Conservation (phyloP, 1,140 invertebrate species). For the Sipha flava region DNA sequence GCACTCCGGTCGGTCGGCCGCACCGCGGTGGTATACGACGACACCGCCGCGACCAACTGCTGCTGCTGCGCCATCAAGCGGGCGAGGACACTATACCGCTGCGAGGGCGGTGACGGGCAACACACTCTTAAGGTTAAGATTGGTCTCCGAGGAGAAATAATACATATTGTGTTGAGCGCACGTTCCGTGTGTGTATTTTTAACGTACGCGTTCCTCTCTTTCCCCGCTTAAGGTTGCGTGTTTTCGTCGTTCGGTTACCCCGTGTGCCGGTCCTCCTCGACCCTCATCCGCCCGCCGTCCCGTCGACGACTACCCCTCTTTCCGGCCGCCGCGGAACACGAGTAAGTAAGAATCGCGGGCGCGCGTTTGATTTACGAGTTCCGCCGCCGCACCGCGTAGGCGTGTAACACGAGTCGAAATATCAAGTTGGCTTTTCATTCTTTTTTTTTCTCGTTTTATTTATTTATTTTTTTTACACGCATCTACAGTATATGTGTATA, state of each 20-base stretch:
- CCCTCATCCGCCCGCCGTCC: no score
- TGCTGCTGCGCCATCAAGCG: no score
- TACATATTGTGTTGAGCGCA: constrained; percentile 34
- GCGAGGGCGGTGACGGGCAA: neutral
- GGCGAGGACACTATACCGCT: neutral
- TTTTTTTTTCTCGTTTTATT: neutral
- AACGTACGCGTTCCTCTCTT: neutral
- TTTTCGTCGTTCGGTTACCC: neutral
- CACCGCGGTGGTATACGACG: neutral
- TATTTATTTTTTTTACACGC: neutral
- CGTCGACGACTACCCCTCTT: neutral
- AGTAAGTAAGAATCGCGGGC: neutral
- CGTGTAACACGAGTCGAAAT: neutral
- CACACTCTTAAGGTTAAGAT: constrained; percentile 39
- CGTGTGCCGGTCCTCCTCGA: neutral
- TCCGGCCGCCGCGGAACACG: neutral
- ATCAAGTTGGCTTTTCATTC: neutral
- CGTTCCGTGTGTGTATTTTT: neutral
- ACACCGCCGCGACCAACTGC: neutral
- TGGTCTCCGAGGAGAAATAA: constrained; percentile 38
- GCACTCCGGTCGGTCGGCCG: neutral
- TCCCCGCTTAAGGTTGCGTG: neutral
- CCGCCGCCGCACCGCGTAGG: neutral
- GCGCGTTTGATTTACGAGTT: constrained; percentile 8
- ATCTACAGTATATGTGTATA: neutral